A percentile compares a stretch with the other conserved stretches of the same genome.
phyloP scores from a whole-genome alignment of 2,888 invertebrate species.

The Minunthozetes semirufus region DNA sequence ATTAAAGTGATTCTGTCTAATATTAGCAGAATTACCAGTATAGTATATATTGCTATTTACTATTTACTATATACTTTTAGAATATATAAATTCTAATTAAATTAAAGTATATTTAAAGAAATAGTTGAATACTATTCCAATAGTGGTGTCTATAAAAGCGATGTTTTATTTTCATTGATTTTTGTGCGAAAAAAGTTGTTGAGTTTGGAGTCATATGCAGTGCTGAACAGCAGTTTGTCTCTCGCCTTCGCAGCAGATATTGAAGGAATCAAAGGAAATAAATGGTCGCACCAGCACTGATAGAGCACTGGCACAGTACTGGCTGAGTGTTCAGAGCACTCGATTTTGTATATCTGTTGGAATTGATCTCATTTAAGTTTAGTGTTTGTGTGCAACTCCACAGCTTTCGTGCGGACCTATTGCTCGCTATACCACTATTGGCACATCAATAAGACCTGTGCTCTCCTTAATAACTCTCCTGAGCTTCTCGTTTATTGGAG shows the following conservation, averaged over 20 bases:
- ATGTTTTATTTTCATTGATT: slow-evolving; percentile 4
- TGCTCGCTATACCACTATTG: not conserved
- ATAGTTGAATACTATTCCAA: no score
- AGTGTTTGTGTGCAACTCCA: not conserved
- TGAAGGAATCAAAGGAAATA: not conserved
- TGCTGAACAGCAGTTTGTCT: not conserved
- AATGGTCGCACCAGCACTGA: not conserved
- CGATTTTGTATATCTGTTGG: not conserved
- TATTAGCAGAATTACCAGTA: no score
- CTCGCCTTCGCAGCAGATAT: not conserved
- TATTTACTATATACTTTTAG: no score
- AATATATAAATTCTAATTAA: no score
- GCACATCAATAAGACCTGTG: not conserved
- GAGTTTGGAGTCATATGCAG: not conserved
- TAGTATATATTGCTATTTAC: no score
- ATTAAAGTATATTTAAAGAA: no score
- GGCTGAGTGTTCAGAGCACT: not conserved
- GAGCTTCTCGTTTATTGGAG: not conserved
- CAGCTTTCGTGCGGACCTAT: not conserved
- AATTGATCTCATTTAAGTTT: slow-evolving; percentile 24
- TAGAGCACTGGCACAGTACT: not conserved
- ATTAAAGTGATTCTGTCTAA: no score
- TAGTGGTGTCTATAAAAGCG: no score
- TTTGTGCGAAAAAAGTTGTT: not conserved
- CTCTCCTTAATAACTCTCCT: not conserved